A percentile compares a stretch with the other conserved stretches of the same genome.
These are phyloP conservation scores for Ormyrus pomaceus DNA, from an alignment of 2,888 invertebrate genomes.

Conservation along the genomic window DNA sequence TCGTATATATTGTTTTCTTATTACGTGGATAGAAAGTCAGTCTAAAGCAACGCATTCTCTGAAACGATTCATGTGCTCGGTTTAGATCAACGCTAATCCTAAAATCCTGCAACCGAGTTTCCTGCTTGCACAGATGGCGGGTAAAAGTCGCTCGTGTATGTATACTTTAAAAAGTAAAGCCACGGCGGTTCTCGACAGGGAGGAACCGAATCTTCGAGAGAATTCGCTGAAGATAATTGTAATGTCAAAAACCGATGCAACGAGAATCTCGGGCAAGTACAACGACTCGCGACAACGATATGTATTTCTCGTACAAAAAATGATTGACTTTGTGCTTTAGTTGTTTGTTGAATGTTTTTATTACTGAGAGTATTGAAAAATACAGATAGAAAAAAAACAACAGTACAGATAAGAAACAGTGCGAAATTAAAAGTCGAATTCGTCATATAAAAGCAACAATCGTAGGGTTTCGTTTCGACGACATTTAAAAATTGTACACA, in stretches of 20 bases:
- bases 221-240: constrained; percentile 14
- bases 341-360: neutral
- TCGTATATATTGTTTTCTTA: neutral
- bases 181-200: neutral
- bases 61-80: constrained; percentile 45
- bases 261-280: constrained; percentile 20
- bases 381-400: constrained; percentile 54
- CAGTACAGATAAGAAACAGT: constrained; percentile 4
- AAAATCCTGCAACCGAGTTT: neutral
- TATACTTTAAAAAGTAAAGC: constrained; percentile 16
- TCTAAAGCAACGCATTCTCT: constrained; percentile 54
- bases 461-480: constrained; percentile 4
- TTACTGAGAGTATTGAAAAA: constrained; percentile 27
- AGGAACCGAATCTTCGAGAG: neutral
- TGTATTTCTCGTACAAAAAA: constrained; percentile 4
- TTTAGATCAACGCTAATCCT: constrained; percentile 40
- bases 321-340: constrained; percentile 34
- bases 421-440: constrained; percentile 3
- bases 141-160: constrained; percentile 1
- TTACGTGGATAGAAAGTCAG: constrained; percentile 33
- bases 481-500: neutral
- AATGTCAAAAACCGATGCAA: constrained; percentile 23
- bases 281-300: constrained; percentile 27
- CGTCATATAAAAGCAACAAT: constrained; percentile 12
- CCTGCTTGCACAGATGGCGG: neutral